Percentiles rank a stretch among this genome's conserved stretches.
Evolutionary conservation across 2,888 invertebrate genomes (phyloP).

Genomic region (Nemoura dubitans): DNA sequence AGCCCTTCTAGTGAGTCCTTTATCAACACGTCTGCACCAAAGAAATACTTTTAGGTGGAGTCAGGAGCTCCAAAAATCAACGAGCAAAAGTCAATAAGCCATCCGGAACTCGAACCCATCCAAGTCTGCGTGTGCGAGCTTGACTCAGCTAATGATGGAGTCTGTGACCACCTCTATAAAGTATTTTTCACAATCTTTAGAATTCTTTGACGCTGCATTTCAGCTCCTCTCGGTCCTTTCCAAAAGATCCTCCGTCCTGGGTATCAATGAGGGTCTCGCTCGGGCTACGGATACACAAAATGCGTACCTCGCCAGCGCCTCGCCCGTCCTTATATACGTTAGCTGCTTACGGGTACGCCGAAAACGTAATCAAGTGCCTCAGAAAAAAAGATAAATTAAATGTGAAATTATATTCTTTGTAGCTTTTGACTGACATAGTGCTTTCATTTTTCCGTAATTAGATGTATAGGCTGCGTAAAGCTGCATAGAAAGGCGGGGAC

Average conservation of each 20-base stretch:
- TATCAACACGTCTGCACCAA: constrained; percentile 12
- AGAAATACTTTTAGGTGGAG: not conserved
- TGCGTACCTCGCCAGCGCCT: not conserved
- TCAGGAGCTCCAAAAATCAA: not conserved
- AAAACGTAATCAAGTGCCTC: not conserved
- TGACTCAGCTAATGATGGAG: constrained; percentile 12
- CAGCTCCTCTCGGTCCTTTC: not conserved
- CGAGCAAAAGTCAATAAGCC: constrained; percentile 12
- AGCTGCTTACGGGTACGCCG: not conserved
- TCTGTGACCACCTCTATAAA: constrained; percentile 12
- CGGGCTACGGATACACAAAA: not conserved
- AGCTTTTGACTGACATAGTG: not conserved
- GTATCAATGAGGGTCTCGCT: not conserved
- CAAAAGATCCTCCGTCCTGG: not conserved
- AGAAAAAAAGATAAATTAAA: not conserved
- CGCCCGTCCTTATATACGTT: not conserved
- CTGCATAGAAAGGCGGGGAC: not conserved
- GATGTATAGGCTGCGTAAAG: not conserved
- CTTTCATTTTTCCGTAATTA: not conserved
- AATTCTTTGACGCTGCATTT: not conserved
- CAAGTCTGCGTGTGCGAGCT: not conserved
- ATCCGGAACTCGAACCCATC: not conserved
- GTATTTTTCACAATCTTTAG: constrained; percentile 12
- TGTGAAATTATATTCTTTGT: not conserved
- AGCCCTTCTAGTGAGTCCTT: constrained; percentile 4